phyloP scores from a whole-genome alignment of 1,140 invertebrate genomes.

The Drosophila miranda region DNA sequence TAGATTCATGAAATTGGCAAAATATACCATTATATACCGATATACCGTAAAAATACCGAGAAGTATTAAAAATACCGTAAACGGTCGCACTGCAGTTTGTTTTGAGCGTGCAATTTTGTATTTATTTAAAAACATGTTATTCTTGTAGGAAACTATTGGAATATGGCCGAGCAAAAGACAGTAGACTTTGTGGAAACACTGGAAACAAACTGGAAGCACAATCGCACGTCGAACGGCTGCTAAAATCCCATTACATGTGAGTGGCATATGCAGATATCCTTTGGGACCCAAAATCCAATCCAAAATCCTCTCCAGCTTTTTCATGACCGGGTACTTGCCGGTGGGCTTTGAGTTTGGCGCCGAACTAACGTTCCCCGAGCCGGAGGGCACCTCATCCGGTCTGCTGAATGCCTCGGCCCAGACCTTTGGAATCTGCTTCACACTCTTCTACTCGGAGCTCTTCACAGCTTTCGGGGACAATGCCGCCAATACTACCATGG shows the following conservation, averaged over 20 bases:
- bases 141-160: neutral
- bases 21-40: too few relatives aligned
- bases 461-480: conserved; percentile 84
- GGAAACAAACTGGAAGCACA: conserved; percentile 37
- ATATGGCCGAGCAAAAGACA: conserved; percentile 46
- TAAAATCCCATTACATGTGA: conserved; percentile 74
- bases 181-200: conserved; percentile 61
- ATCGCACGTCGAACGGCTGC: conserved; percentile 48
- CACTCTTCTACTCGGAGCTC: conserved; percentile 85
- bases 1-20: too few relatives aligned
- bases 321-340: conserved; percentile 97
- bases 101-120: too few relatives aligned
- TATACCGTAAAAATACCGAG: too few relatives aligned
- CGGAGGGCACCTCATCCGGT: conserved; percentile 94
- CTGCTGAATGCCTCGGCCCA: conserved; percentile 92
- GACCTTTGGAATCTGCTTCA: conserved; percentile 92
- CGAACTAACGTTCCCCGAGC: conserved; percentile 95
- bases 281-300: neutral
- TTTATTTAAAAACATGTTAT: too few relatives aligned
- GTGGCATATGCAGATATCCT: neutral
- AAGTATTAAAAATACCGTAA: too few relatives aligned
- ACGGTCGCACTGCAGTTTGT: too few relatives aligned
- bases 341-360: conserved; percentile 97
- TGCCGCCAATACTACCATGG: conserved; percentile 87
- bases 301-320: conserved; percentile 86